Evolutionary conservation across 2,888 invertebrate genomes (phyloP).

Genomic region (Aphrophora alni): DNA sequence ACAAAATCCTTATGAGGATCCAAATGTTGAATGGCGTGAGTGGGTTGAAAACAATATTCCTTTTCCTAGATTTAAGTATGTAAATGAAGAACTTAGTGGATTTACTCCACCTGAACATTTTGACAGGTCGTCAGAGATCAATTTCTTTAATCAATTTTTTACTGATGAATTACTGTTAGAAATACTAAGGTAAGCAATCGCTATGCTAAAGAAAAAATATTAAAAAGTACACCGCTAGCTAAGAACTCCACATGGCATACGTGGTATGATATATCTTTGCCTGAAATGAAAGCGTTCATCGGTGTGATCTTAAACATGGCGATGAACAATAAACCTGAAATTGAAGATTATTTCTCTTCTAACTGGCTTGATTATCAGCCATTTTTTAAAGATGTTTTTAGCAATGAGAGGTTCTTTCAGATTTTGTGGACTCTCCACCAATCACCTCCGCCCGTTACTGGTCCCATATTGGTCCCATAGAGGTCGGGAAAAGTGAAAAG

Average conservation of each 20-base stretch:
- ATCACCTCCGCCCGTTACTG: not conserved
- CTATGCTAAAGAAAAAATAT: conserved; percentile 21
- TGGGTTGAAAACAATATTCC: conserved; percentile 7
- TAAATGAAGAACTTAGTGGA: not conserved
- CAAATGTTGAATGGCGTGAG: too few species aligned
- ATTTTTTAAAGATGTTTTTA: too few species aligned
- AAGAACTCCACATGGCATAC: conserved; percentile 26
- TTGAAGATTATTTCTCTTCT: conserved; percentile 28
- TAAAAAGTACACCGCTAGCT: conserved; percentile 21
- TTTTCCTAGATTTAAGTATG: conserved; percentile 13
- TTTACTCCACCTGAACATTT: conserved; percentile 4
- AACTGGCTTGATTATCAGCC: conserved; percentile 5
- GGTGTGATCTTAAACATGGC: conserved; percentile 24
- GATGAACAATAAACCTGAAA: conserved; percentile 13
- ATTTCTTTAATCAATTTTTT: conserved; percentile 22
- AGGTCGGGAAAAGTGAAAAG: conserved; percentile 16
- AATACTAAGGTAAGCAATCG: conserved; percentile 19
- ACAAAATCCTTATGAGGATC: too few species aligned
- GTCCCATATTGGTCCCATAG: not conserved
- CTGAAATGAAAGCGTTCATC: conserved; percentile 23
- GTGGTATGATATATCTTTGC: conserved; percentile 16
- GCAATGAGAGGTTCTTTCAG: conserved; percentile 7
- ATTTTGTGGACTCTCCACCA: conserved; percentile 31
- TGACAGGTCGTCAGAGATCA: conserved; percentile 11
- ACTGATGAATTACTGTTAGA: conserved; percentile 9